Percentiles rank a stretch among this genome's conserved stretches.
phyloP scores from a whole-genome alignment of 2,888 invertebrate genomes.

The Synergus japonicus region DNA sequence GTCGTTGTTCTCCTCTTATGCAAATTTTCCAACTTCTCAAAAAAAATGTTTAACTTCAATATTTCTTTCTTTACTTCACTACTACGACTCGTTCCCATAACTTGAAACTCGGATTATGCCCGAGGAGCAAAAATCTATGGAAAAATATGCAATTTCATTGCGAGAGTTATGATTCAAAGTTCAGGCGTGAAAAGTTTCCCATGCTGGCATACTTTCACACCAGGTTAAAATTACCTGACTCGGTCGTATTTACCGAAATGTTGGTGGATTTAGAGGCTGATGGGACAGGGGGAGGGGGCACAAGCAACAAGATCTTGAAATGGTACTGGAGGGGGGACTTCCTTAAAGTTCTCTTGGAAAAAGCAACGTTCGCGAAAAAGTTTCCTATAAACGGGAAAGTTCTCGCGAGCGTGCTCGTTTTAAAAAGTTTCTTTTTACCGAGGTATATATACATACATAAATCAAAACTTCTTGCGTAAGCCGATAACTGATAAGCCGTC shows the following conservation, averaged over 20 bases:
- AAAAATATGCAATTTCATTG: background rate
- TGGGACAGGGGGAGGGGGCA: background rate
- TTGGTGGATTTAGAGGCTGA: background rate
- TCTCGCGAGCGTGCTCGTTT: slow-evolving; percentile 19
- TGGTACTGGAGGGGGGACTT: slow-evolving; percentile 3
- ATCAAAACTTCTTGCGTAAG: slow-evolving; percentile 43
- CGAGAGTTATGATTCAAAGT: background rate
- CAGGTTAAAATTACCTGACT: slow-evolving; percentile 22
- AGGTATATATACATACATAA: slow-evolving; percentile 29
- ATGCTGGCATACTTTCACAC: slow-evolving; percentile 3
- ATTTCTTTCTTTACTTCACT: background rate
- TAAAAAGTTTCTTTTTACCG: slow-evolving; percentile 33
- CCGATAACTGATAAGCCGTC: slow-evolving; percentile 42
- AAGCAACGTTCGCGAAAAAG: slow-evolving; percentile 34
- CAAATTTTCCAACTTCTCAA: background rate
- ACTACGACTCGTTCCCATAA: background rate
- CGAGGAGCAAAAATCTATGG: background rate
- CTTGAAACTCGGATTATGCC: background rate
- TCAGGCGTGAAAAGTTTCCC: background rate
- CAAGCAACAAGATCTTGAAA: slow-evolving; percentile 19
- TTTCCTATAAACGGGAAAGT: slow-evolving; percentile 32
- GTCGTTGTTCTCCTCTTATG: too few species aligned
- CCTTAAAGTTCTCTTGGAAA: slow-evolving; percentile 35
- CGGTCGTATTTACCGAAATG: slow-evolving; percentile 14
- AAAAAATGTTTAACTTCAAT: background rate